Base-by-base conservation (phyloP, 2,113 vertebrate genomes). In the Gobio gobio region DNA sequence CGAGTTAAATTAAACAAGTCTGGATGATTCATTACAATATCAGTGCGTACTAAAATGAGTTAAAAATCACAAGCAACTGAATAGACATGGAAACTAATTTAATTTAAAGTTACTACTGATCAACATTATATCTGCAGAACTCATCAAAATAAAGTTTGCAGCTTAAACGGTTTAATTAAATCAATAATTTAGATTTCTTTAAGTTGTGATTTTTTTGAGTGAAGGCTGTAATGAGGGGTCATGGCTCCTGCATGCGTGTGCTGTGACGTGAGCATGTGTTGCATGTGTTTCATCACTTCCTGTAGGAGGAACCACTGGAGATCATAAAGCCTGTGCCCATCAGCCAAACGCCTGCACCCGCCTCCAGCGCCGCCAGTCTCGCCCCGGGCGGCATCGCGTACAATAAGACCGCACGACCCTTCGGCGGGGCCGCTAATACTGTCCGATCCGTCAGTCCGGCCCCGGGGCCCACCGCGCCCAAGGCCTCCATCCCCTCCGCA, bases 241-340 rank as follows among this genome's bases (percentile, higher is more conserved):
- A 2, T 58, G 61, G 43, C 43, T 84, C 87, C 76, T 92, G 92
- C 92, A 92, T 86, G 92, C 63, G 59, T 94, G 95, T 96, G 93
- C 92, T 88, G 84, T 80, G 58, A 87, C 56, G 51, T 87, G 78
- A 49, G 80, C 33, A 61, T 83, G 89, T 26, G 89, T 78, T 92
- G 92, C 91, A 92, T 87, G 91, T 87, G 81, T 94, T 94, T 95
- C 43, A 86, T 89, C 90, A 92, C 91, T 54, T 94, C 89, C 66
- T 93, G 83, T 95, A 99, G 98, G 96, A 93, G 61, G 95, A 97
- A 87, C 95, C 95, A 87, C 94, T 94, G 86, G 97, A 98, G 94
- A 96, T 99, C 95, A 95, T 98, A 95, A 98, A 98, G 90, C 97
- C 98, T 75, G 97, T 99, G 89, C 97, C 97, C 85, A 95, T 98